A percentile compares a stretch with the other conserved stretches of the same genome.
Evolutionary conservation across 2,888 invertebrate species (phyloP).

Genomic region (Aspidiotus destructor): DNA sequence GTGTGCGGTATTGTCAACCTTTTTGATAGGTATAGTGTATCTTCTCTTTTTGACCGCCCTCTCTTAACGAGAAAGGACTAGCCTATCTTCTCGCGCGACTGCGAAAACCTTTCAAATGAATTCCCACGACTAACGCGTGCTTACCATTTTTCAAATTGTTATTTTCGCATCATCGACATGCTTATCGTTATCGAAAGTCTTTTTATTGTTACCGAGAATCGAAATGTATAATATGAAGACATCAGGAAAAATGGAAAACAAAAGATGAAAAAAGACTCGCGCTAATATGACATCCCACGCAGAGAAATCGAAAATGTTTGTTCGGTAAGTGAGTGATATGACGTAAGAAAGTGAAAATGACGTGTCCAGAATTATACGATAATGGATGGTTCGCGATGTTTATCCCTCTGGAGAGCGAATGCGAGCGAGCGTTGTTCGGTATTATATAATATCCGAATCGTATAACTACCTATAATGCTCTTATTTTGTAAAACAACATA

Average conservation of each 20-base stretch:
- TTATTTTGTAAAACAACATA: no score
- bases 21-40: neutral
- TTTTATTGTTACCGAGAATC: slow-evolving; percentile 13
- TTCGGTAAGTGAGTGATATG: slow-evolving; percentile 30
- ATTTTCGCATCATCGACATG: slow-evolving; percentile 12
- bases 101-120: slow-evolving; percentile 8
- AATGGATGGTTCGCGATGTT: slow-evolving; percentile 24
- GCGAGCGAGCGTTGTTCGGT: no score
- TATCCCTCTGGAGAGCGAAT: slow-evolving; percentile 15
- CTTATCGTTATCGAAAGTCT: slow-evolving; percentile 3
- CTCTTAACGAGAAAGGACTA: neutral
- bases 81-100: neutral
- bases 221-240: slow-evolving; percentile 3
- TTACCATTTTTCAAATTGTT: slow-evolving; percentile 18
- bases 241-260: neutral
- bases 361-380: slow-evolving; percentile 26
- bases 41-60: neutral
- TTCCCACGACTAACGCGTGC: slow-evolving; percentile 11
- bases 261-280: neutral
- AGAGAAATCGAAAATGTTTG: slow-evolving; percentile 7
- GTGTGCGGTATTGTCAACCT: no score
- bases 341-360: slow-evolving; percentile 26
- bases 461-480: no score
- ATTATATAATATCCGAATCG: no score
- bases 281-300: neutral